Base-by-base conservation (phyloP, 2,797 vertebrate genomes). In the Gadopsis bispinosus region DNA sequence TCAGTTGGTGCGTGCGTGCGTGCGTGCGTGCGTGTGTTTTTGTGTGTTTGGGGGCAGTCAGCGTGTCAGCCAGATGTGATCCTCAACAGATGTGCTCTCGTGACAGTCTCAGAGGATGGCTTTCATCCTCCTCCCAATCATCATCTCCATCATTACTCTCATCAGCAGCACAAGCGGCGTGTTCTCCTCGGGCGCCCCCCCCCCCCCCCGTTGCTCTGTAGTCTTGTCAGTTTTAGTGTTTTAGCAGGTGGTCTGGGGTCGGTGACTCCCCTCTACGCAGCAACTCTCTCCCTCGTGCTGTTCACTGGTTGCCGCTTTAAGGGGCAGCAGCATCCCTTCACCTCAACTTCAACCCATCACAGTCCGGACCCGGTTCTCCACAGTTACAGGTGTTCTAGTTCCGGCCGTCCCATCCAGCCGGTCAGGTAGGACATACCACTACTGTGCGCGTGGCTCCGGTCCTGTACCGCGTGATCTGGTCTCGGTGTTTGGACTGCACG, bases 21-120 rank as follows among this genome's bases (percentile, higher is more conserved):
- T 26, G 60, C 31, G 65, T 59, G n/a, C 66, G 60, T 48, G 51
- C 22, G 45, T 47, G 20, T 54, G 26, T 29, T 54, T 33, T 33
- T 16, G 14, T 29, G 35, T 20, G 55, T 58, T 48, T 13, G 4
- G 31, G 81, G 68, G n/a, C 50, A 39, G 73, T 69, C 47, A 80
- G 65, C 66, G 55, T 83, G 87, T 75, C 47, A 29, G 61, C 76
- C 89, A 91, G 90, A 89, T 90, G 91, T 88, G 87, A 70, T 71
- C 73, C 50, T 26, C 61, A 80, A 83, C 91, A 91, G 91, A 91
- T 89, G 91, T 84, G 83, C 47, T 66, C 81, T 50, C 31, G 61
- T 83, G 83, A 66, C 75, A 82, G 69, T 69, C 59, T 81, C 72
- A 2, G 75, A 65, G 75, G 84, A 69, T 72, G 75, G 29, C 62